Percentiles rank a stretch among this genome's conserved stretches.
Conservation (phyloP, 2,113 vertebrate genomes). For the Acanthisitta chloris region DNA sequence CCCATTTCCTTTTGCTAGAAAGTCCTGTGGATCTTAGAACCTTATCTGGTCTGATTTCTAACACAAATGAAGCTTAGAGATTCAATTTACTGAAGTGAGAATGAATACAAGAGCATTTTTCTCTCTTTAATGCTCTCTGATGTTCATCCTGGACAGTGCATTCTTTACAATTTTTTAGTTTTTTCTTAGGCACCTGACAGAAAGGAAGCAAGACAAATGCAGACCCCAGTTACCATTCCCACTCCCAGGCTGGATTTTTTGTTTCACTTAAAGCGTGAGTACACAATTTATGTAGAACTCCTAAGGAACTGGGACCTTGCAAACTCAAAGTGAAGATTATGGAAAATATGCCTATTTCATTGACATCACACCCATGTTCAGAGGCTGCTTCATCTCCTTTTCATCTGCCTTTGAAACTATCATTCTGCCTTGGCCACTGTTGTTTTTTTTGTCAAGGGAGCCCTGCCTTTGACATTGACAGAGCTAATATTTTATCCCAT, state of each 20-base stretch:
- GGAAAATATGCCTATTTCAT: not conserved
- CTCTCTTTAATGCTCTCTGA: not conserved
- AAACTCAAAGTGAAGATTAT: not conserved
- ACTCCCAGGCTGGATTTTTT: not conserved
- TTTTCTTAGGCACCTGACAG: not conserved
- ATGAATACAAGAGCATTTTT: not conserved
- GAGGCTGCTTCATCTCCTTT: not conserved
- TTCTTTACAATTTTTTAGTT: not conserved
- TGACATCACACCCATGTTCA: not conserved
- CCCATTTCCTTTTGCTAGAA: not conserved
- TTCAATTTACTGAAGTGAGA: not conserved
- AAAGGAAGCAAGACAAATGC: not conserved
- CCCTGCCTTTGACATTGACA: not conserved
- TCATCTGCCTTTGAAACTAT: not conserved
- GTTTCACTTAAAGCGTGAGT: not conserved
- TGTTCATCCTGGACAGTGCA: not conserved
- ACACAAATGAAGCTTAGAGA: not conserved
- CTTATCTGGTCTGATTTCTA: not conserved
- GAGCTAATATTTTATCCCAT: not conserved
- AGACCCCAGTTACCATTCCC: not conserved
- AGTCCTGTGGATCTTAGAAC: not conserved
- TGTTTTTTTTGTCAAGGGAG: not conserved
- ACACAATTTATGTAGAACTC: not conserved
- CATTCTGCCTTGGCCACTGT: not conserved
- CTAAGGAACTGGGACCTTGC: not conserved